phyloP scores from a whole-genome alignment of 1,140 invertebrate genomes.

The Cyclargus thomasi region DNA sequence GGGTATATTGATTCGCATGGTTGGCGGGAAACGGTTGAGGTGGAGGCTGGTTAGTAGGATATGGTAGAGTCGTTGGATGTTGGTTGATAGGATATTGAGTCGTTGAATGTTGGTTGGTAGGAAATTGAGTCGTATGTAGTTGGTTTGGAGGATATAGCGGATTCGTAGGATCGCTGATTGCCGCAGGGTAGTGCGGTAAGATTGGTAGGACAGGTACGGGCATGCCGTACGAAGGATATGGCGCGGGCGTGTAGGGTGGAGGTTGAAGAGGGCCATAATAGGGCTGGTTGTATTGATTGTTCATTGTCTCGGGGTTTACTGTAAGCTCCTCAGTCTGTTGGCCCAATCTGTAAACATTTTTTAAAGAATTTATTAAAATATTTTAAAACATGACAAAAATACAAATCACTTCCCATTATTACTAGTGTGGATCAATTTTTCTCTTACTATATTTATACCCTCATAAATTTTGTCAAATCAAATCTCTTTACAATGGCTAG shows the following conservation, averaged over 20 bases:
- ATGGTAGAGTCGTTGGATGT: slow-evolving; percentile 34
- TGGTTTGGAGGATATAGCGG: slow-evolving; percentile 34
- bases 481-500: no score
- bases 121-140: slow-evolving; percentile 27
- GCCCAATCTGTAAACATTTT: slow-evolving; percentile 53
- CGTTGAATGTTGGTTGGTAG: slow-evolving; percentile 34
- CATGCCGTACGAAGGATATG: slow-evolving; percentile 52
- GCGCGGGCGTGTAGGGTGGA: slow-evolving; percentile 37
- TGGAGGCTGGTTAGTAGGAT: slow-evolving; percentile 32
- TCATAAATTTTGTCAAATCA: no score
- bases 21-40: slow-evolving; percentile 42
- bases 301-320: slow-evolving; percentile 50
- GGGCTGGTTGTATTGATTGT: slow-evolving; percentile 59
- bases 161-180: slow-evolving; percentile 24
- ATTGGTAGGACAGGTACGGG: slow-evolving; percentile 38
- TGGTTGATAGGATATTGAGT: slow-evolving; percentile 17
- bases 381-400: not conserved
- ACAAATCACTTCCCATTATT: no score
- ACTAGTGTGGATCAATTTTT: no score
- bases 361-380: not conserved
- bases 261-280: slow-evolving; percentile 43
- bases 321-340: slow-evolving; percentile 59
- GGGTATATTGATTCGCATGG: slow-evolving; percentile 4
- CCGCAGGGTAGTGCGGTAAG: slow-evolving; percentile 42
- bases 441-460: no score